Conservation (phyloP, 2,113 vertebrate genomes). For the Rynchops niger region DNA sequence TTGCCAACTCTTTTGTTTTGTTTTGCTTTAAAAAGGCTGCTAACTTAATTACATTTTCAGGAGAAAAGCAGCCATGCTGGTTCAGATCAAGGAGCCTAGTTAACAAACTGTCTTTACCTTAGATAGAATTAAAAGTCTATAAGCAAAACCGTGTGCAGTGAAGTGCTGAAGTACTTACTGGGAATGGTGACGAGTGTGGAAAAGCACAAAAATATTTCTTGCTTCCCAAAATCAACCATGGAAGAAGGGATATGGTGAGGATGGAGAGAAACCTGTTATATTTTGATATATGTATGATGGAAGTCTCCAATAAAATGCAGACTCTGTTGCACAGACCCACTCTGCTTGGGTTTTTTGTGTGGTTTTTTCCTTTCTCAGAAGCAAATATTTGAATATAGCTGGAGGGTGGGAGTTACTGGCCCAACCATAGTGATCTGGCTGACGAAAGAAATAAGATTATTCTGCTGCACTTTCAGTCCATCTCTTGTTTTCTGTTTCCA, state of each 20-base stretch:
- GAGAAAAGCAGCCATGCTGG: background rate
- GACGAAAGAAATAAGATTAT: background rate
- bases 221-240: background rate
- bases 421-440: background rate
- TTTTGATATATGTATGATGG: background rate
- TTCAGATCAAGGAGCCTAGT: background rate
- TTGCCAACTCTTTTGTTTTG: background rate
- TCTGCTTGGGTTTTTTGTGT: background rate
- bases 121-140: background rate
- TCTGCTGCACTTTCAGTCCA: background rate
- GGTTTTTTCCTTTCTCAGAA: background rate
- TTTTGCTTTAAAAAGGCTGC: background rate
- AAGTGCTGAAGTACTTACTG: background rate
- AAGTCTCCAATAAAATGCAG: background rate
- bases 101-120: background rate
- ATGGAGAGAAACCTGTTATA: background rate
- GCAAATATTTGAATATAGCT: background rate
- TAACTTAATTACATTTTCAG: background rate
- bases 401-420: background rate
- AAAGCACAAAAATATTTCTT: background rate
- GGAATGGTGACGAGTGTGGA: background rate
- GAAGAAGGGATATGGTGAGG: background rate
- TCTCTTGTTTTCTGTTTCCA: constrained; percentile 20
- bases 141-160: background rate
- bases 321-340: background rate